Conservation (phyloP, 2,113 vertebrate species). For the Eulemur macaco region DNA sequence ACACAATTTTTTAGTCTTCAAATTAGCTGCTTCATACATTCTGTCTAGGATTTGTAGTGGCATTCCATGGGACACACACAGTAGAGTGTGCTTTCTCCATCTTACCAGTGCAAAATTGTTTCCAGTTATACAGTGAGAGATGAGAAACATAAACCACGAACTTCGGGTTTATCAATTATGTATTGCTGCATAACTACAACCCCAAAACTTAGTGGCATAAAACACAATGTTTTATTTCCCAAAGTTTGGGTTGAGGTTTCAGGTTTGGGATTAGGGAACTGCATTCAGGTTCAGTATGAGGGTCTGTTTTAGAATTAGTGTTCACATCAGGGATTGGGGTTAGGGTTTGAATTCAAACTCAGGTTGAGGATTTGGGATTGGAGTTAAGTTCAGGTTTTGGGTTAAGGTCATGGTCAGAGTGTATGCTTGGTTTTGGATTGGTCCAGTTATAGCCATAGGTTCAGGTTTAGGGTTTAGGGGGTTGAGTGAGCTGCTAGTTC, state of each 20-base stretch:
- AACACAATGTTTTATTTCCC: neutral
- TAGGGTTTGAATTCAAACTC: neutral
- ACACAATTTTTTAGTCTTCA: neutral
- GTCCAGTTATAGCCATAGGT: neutral
- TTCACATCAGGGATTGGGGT: neutral
- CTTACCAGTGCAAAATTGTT: neutral
- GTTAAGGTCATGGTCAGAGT: neutral
- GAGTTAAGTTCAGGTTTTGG: neutral
- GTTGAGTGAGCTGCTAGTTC: neutral
- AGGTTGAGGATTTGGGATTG: neutral
- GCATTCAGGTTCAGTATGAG: neutral
- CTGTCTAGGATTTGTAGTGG: neutral
- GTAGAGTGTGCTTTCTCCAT: neutral
- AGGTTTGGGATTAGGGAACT: neutral
- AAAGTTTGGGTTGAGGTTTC: neutral
- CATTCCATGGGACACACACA: neutral
- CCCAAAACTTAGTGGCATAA: neutral
- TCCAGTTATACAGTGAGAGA: neutral
- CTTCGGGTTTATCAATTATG: neutral
- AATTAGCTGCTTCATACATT: neutral
- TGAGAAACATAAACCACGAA: neutral
- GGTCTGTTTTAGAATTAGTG: neutral
- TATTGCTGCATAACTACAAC: neutral
- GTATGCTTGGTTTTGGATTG: neutral
- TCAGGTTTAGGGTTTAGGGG: neutral